Conservation (phyloP, 2,888 invertebrate genomes). For the Ferdinandea cuprea region DNA sequence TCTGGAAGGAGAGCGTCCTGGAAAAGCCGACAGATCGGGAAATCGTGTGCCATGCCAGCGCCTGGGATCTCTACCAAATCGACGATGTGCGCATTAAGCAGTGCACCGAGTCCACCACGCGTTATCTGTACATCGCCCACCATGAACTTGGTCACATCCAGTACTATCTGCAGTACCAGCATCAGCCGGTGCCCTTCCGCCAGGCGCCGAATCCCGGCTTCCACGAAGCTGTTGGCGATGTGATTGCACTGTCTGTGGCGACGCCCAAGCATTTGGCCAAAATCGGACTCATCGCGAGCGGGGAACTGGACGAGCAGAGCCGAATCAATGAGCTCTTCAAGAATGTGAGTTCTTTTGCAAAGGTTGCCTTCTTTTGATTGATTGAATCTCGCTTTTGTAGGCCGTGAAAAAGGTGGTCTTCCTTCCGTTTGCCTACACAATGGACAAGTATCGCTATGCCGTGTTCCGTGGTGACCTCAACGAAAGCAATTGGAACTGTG, state of each 20-base stretch:
- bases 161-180: constrained; percentile 87
- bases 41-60: constrained; percentile 93
- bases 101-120: constrained; percentile 85
- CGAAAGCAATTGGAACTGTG: constrained; percentile 86
- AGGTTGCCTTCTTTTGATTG: not conserved
- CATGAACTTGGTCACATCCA: constrained; percentile 89
- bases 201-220: constrained; percentile 86
- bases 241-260: constrained; percentile 87
- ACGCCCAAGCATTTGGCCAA: constrained; percentile 88
- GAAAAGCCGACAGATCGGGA: constrained; percentile 89
- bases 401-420: constrained; percentile 87
- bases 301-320: constrained; percentile 85
- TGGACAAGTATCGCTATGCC: constrained; percentile 89
- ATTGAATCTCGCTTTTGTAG: constrained; percentile 59
- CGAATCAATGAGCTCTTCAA: constrained; percentile 87
- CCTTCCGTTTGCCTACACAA: constrained; percentile 87
- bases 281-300: constrained; percentile 86
- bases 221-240: constrained; percentile 90
- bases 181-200: constrained; percentile 85
- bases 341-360: constrained; percentile 72
- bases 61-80: constrained; percentile 93
- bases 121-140: constrained; percentile 85
- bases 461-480: constrained; percentile 86
- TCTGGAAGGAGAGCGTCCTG: constrained; percentile 93
- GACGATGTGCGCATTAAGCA: constrained; percentile 91